Percentiles rank a stretch among this genome's conserved stretches.
Conservation (phyloP, 23 tunicate species). For the Ciona savignyi region DNA sequence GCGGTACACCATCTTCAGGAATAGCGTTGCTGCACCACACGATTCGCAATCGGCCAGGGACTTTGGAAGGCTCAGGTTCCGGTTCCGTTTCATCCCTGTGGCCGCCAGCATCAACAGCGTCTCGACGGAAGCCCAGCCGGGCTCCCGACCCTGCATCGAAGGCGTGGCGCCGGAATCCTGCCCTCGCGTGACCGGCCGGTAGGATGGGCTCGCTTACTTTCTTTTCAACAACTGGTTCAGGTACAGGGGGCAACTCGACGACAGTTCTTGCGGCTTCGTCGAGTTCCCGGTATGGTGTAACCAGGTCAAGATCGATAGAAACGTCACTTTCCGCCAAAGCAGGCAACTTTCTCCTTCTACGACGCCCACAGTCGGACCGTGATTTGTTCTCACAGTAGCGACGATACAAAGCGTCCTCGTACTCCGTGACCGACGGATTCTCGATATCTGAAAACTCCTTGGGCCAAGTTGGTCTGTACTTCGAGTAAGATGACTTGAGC, state of each 20-base stretch:
- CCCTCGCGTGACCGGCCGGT: neutral
- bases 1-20: conserved; percentile 7
- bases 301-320: conserved; percentile 14
- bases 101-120: conserved; percentile 15
- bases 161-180: conserved; percentile 15
- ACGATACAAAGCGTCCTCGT: conserved; percentile 33
- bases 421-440: conserved; percentile 10
- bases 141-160: conserved; percentile 11
- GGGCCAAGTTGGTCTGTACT: neutral
- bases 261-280: conserved; percentile 14
- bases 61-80: neutral
- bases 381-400: conserved; percentile 44
- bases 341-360: conserved; percentile 44
- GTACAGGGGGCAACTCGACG: neutral
- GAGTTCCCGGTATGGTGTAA: conserved; percentile 12
- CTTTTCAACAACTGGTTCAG: neutral
- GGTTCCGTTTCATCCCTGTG: neutral
- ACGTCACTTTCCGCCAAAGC: conserved; percentile 41
- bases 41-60: neutral
- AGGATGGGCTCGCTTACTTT: neutral
- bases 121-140: conserved; percentile 11
- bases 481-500: conserved; percentile 16
- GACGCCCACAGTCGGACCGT: conserved; percentile 21
- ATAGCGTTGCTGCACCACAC: conserved; percentile 10
- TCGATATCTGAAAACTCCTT: neutral